These are phyloP conservation scores for Cercocebus atys DNA, from an alignment of 2,113 vertebrate genomes.

Conservation along the genomic window DNA sequence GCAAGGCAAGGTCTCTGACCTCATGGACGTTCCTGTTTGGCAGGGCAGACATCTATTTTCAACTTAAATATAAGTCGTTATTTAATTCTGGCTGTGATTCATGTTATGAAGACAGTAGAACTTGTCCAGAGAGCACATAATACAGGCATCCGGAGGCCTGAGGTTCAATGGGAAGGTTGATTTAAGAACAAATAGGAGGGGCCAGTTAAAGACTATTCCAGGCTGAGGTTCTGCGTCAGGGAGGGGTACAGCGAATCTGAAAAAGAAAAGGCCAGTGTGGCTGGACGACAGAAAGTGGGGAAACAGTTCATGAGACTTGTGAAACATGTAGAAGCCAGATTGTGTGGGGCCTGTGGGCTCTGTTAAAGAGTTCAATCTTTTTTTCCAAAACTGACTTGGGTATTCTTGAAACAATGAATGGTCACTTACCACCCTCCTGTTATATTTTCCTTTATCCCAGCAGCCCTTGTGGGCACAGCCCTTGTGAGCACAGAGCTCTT, in stretches of 20 bases:
- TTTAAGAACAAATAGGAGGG: background rate
- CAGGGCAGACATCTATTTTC: background rate
- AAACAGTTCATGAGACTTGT: background rate
- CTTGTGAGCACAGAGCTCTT: background rate
- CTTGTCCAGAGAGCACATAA: background rate
- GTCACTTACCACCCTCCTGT: background rate
- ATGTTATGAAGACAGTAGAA: background rate
- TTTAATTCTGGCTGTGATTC: background rate
- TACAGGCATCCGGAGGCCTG: background rate
- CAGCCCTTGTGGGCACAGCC: background rate
- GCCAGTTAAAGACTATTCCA: background rate
- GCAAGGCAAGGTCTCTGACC: background rate
- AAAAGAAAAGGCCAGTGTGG: background rate
- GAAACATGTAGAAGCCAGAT: background rate
- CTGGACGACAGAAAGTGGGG: background rate
- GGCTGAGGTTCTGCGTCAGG: background rate
- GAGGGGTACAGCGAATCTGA: background rate
- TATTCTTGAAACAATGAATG: background rate
- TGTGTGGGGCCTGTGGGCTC: background rate
- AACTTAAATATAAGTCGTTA: background rate
- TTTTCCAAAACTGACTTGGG: background rate
- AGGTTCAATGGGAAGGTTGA: background rate
- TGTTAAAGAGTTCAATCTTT: background rate
- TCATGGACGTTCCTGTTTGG: background rate
- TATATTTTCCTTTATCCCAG: background rate